Evolutionary conservation across 1,140 invertebrate species (phyloP).

Genomic region (Ladona fulva): DNA sequence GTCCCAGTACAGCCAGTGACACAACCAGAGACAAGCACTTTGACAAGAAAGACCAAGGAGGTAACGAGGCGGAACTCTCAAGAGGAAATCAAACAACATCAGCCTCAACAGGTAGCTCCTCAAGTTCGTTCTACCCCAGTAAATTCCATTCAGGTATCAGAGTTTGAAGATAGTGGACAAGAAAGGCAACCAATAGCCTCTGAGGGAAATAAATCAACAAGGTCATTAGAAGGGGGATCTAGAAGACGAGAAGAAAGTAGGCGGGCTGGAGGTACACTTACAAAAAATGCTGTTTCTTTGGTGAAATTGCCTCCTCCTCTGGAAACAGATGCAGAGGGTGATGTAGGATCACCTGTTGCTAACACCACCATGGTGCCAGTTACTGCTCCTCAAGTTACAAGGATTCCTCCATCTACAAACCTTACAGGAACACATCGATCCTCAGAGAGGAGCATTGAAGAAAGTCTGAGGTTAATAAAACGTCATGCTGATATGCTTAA

Average conservation of each 20-base stretch:
- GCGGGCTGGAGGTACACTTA: conserved; percentile 32
- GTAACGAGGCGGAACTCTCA: conserved; percentile 21
- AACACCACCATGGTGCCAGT: conserved; percentile 17
- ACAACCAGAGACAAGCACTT: conserved; percentile 33
- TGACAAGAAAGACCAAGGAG: conserved; percentile 31
- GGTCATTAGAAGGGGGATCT: conserved; percentile 3
- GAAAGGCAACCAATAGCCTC: conserved; percentile 35
- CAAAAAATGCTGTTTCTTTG: conserved; percentile 61
- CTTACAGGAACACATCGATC: conserved; percentile 20
- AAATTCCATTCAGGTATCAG: background rate
- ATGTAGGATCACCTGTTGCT: background rate
- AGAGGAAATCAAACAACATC: conserved; percentile 18
- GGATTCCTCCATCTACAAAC: conserved; percentile 15
- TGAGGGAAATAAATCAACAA: conserved; percentile 10
- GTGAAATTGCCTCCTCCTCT: conserved; percentile 72
- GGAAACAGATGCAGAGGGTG: conserved; percentile 58
- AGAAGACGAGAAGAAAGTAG: background rate
- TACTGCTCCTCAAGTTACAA: conserved; percentile 14
- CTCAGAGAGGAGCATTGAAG: conserved; percentile 35
- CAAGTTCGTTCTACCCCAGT: background rate
- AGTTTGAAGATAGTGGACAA: conserved; percentile 42
- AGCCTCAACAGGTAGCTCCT: background rate
- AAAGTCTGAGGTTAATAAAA: conserved; percentile 36
- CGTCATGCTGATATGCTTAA: conserved; percentile 33
- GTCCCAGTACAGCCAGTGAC: conserved; percentile 23